Evolutionary conservation across 2,113 vertebrate species (phyloP), one percentile per base, ranked within the genome.

Genomic region (Nematolebias whitei): DNA sequence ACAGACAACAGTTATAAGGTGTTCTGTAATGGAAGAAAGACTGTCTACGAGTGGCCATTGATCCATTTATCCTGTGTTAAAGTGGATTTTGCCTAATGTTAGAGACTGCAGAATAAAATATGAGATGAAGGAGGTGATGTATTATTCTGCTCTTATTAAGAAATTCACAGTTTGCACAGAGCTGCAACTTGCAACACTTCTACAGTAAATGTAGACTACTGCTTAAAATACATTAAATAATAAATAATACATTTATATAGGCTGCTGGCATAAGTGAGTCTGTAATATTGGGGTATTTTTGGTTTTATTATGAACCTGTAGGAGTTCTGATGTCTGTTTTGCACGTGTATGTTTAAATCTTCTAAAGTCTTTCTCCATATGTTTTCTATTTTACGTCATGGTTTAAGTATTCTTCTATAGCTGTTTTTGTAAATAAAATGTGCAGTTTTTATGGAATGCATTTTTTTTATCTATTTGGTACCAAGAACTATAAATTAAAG

Each of bases 101-200:
- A 35, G 5, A 79, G 56, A 39, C 67, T 43, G 38, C 24, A 2
- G 58, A 45, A 1, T 11, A 11, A 54, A 35, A 61, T 60, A 12
- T 49, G 51, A 23, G 26, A 63, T 9, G 14, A 39, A 19, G n/a
- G 38, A 40, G 32, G 63, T 65, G 62, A 74, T 65, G 29, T 45
- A 12, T 12, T 24, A 29, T 13, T 58, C 10, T 58, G 29, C n/a
- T 67, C 39, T 57, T 57, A 40, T 63, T 7, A 4, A 51, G 49
- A 62, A 49, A 39, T 51, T 19, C 15, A 9, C 19, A 29, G 40
- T 48, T 49, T 22, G 43, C 9, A 18, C 50, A 44, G 50, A 41
- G 38, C n/a, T 44, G 50, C 45, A 35, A 19, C 18, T 15, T 35
- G 29, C 18, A 19, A 18, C 16, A 12, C 32, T 19, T 54, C 12